Evolutionary conservation across 1,140 invertebrate genomes (phyloP).

Genomic region (Prorops nasuta): DNA sequence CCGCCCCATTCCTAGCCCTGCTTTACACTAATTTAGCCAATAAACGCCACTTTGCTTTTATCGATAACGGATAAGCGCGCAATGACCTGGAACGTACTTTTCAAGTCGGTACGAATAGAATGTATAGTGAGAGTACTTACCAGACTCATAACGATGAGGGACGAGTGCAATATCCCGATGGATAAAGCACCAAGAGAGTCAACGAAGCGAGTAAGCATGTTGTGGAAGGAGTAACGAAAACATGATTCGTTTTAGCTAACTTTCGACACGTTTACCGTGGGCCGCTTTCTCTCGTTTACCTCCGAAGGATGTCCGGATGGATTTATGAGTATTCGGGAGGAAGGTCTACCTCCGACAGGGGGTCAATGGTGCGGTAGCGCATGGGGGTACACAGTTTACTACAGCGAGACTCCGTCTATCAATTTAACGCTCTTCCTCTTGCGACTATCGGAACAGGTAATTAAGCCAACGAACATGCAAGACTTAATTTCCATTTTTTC

Average conservation of each 20-base stretch:
- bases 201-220: no score
- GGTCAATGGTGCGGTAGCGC: conserved; percentile 83
- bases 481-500: not conserved
- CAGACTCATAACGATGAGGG: no score
- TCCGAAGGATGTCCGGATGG: conserved; percentile 79
- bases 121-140: no score
- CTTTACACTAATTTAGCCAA: no score
- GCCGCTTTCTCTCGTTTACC: conserved; percentile 71
- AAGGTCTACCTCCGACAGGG: conserved; percentile 67
- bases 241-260: conserved; percentile 65
- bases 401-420: conserved; percentile 76
- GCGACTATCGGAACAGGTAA: conserved; percentile 71
- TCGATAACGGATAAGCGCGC: no score
- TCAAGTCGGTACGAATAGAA: no score
- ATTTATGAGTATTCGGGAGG: conserved; percentile 75
- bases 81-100: no score
- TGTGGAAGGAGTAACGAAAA: no score
- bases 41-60: no score
- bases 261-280: conserved; percentile 75
- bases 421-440: conserved; percentile 72
- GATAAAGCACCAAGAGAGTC: no score
- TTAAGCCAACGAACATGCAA: not conserved
- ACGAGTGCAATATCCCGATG: no score
- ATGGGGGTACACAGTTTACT: conserved; percentile 83
- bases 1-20: no score